Percentiles rank a stretch among this genome's conserved stretches.
phyloP scores from a whole-genome alignment of 2,113 vertebrate genomes.

The Synchiropus splendidus region DNA sequence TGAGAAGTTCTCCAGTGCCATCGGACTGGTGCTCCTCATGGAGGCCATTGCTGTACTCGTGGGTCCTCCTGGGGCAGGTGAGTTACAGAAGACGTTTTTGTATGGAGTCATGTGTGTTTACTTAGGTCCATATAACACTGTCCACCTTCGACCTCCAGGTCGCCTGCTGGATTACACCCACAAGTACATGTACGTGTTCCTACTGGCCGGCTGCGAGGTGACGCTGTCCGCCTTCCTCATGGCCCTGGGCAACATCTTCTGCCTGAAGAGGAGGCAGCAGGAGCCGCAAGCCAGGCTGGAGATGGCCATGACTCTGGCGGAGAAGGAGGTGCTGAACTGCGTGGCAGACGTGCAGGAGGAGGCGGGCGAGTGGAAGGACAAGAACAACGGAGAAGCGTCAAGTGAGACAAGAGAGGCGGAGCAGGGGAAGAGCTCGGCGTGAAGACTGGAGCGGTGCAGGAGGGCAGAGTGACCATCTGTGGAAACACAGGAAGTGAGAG shows the following conservation, averaged over 20 bases:
- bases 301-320: slow-evolving; percentile 62
- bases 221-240: slow-evolving; percentile 72
- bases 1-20: slow-evolving; percentile 84
- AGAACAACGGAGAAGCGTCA: slow-evolving; percentile 32
- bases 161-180: slow-evolving; percentile 77
- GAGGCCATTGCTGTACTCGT: slow-evolving; percentile 85
- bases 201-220: slow-evolving; percentile 83
- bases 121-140: no score
- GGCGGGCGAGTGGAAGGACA: slow-evolving; percentile 28
- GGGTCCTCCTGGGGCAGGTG: slow-evolving; percentile 84
- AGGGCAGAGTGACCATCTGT: slow-evolving; percentile 68
- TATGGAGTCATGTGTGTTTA: background rate
- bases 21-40: slow-evolving; percentile 81
- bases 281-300: slow-evolving; percentile 49
- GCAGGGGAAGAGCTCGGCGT: slow-evolving; percentile 5
- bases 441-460: slow-evolving; percentile 58
- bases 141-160: slow-evolving; percentile 56
- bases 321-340: slow-evolving; percentile 69
- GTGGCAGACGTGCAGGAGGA: background rate
- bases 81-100: no score
- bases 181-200: slow-evolving; percentile 81
- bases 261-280: slow-evolving; percentile 62
- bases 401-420: slow-evolving; percentile 1
- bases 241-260: slow-evolving; percentile 75
- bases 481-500: slow-evolving; percentile 26